Evolutionary conservation across 2,113 vertebrate genomes (phyloP).

Genomic region (Budorcas taxicolor): DNA sequence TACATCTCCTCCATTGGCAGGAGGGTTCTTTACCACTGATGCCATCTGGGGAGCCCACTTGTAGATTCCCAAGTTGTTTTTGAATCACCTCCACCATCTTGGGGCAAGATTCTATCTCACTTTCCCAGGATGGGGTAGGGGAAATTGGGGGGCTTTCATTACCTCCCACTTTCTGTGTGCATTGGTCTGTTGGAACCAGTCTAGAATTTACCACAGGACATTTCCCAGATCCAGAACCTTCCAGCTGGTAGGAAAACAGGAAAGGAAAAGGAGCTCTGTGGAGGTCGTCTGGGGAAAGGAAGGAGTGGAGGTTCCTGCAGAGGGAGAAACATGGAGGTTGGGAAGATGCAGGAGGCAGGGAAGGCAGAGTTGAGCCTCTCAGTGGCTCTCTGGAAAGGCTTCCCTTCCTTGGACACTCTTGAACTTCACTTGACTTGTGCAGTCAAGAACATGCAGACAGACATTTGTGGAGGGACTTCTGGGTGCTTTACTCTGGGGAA

Average conservation of each 20-base stretch:
- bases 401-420: not conserved
- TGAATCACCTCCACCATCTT: not conserved
- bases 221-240: constrained; percentile 27
- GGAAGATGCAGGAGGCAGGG: not conserved
- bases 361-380: not conserved
- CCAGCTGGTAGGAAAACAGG: not conserved
- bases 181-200: not conserved
- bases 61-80: not conserved
- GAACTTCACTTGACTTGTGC: not conserved
- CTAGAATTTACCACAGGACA: not conserved
- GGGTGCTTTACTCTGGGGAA: not conserved
- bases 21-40: not conserved
- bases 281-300: not conserved
- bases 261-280: not conserved
- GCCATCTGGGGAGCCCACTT: not conserved
- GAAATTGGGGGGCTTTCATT: not conserved
- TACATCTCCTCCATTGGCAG: not conserved
- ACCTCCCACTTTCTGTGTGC: not conserved
- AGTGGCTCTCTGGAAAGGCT: not conserved
- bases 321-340: not conserved
- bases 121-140: not conserved
- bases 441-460: not conserved
- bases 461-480: not conserved
- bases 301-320: not conserved
- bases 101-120: not conserved